Percentiles rank a stretch among this genome's conserved stretches.
phyloP scores from a whole-genome alignment of 2,888 invertebrate genomes.

The Drosophila mulleri region DNA sequence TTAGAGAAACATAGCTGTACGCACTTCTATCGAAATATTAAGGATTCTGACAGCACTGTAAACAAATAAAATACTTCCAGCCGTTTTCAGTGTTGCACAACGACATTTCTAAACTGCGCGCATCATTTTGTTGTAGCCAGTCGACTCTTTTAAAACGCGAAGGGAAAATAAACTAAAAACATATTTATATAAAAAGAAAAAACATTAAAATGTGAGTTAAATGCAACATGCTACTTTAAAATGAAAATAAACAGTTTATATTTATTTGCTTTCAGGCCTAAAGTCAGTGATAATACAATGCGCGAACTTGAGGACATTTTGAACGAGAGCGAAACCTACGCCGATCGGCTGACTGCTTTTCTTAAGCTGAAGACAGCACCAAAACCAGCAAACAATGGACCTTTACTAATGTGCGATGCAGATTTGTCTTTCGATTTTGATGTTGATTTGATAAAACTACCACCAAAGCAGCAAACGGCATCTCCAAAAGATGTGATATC shows the following conservation, averaged over 20 bases:
- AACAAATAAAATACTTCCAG: constrained; percentile 2
- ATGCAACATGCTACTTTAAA: not conserved
- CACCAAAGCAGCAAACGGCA: constrained; percentile 12
- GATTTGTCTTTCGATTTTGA: constrained; percentile 59
- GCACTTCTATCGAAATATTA: constrained; percentile 17
- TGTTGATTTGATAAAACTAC: constrained; percentile 53
- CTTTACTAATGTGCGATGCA: constrained; percentile 36
- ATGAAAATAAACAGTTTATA: too few species aligned
- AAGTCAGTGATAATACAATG: constrained; percentile 30
- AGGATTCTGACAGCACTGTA: not conserved
- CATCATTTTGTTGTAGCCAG: constrained; percentile 34
- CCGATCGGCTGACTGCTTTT: constrained; percentile 48
- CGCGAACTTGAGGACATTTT: constrained; percentile 60
- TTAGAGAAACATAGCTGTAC: not conserved
- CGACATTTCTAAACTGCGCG: constrained; percentile 4
- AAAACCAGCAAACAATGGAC: constrained; percentile 18
- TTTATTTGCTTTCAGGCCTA: constrained; percentile 31
- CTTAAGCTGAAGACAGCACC: constrained; percentile 43
- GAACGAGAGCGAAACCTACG: constrained; percentile 34
- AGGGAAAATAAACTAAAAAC: not conserved
- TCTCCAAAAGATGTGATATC: not conserved
- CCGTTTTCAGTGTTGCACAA: constrained; percentile 43
- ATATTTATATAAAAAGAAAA: not conserved
- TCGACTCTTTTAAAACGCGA: constrained; percentile 2
- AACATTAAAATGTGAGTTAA: constrained; percentile 34